Base-by-base conservation (phyloP, 2,888 invertebrate species). In the Cephalotes varians region DNA sequence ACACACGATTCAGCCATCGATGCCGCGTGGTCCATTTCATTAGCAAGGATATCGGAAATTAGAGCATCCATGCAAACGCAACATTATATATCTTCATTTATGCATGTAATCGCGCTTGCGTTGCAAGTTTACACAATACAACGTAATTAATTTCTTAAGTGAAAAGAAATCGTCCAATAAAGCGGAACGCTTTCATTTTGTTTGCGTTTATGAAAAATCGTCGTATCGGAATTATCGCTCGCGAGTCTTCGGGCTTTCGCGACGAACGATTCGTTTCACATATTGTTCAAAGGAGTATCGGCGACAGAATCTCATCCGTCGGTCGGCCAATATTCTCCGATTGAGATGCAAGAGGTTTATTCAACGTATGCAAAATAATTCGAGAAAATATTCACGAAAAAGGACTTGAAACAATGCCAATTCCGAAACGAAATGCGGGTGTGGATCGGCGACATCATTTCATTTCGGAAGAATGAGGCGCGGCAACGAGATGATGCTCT, bases 1-100 rank as follows among this genome's bases (percentile, higher is more conserved):
- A 58, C 65, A 76, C 67, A 47, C 44, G 51, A 82, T 82, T 79
- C 60, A 69, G 47, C 62, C n/a, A 37, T 60, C 62, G 67, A 73
- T 79, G 58, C 73, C 37, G 60, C 49, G 64, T 64, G 71, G 62
- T 56, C 54, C 79, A 79, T 82, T 82, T 82, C 82, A 62, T 80
- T 82, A 79, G 49, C 62, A 56, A 47, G 25, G 34, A 54, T 79
- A 79, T 79, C 82, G 82, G 64, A 82, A 82, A 82, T 79, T 82
- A 71, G 79, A 79, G 62, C 62, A 62, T 51, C 62, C 51, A 69
- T 71, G 62, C 54, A 60, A 79, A 28, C 51, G 31, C 62, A 31
- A 62, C 34, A n/a, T 67, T 44, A 28, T 44, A 7, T 21, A 44
- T 76, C 62, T 60, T 31, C 7, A 37, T 44, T 12, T 25, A 44